Evolutionary conservation across 2,797 vertebrate genomes (phyloP).

Genomic region (Lagorchestes hirsutus): DNA sequence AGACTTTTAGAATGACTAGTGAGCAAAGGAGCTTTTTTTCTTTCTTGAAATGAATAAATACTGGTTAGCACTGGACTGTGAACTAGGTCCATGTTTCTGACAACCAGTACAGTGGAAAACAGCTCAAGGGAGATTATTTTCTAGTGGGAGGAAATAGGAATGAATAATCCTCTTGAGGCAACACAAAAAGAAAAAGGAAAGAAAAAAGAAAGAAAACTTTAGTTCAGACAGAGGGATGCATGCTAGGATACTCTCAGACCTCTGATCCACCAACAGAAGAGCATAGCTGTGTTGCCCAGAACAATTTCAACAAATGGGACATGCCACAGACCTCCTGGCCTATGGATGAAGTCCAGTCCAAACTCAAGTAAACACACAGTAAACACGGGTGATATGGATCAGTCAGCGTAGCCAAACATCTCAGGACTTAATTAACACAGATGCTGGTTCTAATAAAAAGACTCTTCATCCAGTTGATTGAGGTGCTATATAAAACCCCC

Average conservation of each 20-base stretch:
- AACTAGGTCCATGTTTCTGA: constrained; percentile 17
- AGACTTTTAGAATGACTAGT: background rate
- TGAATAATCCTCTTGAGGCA: constrained; percentile 45
- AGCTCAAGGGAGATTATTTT: constrained; percentile 55
- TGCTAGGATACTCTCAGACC: constrained; percentile 56
- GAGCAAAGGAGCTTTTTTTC: background rate
- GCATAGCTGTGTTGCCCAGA: constrained; percentile 39
- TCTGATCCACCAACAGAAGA: constrained; percentile 54
- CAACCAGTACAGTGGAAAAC: constrained; percentile 43
- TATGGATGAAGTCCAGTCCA: constrained; percentile 57
- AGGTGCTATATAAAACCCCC: constrained; percentile 46
- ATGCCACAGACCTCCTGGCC: constrained; percentile 51
- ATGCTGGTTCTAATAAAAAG: constrained; percentile 67
- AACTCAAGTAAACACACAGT: background rate
- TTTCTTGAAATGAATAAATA: constrained; percentile 20
- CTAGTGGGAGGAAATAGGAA: constrained; percentile 26
- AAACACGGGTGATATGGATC: constrained; percentile 63
- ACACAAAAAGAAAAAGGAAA: constrained; percentile 39
- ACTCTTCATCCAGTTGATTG: constrained; percentile 62
- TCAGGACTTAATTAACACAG: constrained; percentile 62
- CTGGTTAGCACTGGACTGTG: constrained; percentile 14
- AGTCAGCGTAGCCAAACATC: constrained; percentile 47
- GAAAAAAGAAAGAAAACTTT: constrained; percentile 41
- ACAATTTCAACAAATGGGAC: constrained; percentile 63
- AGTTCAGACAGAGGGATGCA: constrained; percentile 62